phyloP scores from a whole-genome alignment of 2,113 vertebrate species.

The Procavia capensis region DNA sequence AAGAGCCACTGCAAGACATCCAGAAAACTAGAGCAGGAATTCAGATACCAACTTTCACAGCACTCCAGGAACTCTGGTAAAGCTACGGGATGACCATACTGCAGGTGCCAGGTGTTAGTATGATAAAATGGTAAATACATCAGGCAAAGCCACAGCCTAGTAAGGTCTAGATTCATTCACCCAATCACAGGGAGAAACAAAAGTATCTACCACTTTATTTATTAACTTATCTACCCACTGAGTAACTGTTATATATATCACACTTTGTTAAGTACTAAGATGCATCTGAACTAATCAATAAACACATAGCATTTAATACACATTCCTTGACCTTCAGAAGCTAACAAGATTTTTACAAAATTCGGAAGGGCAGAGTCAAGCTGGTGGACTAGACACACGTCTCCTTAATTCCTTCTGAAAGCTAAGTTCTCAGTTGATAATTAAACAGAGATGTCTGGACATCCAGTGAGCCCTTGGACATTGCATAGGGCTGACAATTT shows the following conservation, averaged over 20 bases:
- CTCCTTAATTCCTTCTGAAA: too few relatives aligned
- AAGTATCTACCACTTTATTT: not conserved
- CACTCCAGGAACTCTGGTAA: not conserved
- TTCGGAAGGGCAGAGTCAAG: too few relatives aligned
- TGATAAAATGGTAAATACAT: not conserved
- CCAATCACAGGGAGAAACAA: not conserved
- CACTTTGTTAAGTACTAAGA: not conserved
- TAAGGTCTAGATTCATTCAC: not conserved
- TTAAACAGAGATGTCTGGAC: too few relatives aligned
- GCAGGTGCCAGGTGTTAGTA: not conserved
- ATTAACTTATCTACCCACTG: not conserved
- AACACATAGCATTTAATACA: not conserved
- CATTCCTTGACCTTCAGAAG: not conserved
- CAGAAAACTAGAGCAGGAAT: not conserved
- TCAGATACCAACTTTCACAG: not conserved
- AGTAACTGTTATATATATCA: not conserved
- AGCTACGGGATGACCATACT: not conserved
- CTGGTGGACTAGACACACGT: too few relatives aligned
- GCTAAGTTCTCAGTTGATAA: too few relatives aligned
- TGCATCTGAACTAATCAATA: not conserved
- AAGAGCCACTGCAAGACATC: not conserved
- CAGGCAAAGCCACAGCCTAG: not conserved
- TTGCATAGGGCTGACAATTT: too few relatives aligned
- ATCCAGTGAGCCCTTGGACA: too few relatives aligned
- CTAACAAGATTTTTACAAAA: conserved; percentile 5